Conservation (phyloP, 2,797 vertebrate species). For the Etheostoma perlongum region DNA sequence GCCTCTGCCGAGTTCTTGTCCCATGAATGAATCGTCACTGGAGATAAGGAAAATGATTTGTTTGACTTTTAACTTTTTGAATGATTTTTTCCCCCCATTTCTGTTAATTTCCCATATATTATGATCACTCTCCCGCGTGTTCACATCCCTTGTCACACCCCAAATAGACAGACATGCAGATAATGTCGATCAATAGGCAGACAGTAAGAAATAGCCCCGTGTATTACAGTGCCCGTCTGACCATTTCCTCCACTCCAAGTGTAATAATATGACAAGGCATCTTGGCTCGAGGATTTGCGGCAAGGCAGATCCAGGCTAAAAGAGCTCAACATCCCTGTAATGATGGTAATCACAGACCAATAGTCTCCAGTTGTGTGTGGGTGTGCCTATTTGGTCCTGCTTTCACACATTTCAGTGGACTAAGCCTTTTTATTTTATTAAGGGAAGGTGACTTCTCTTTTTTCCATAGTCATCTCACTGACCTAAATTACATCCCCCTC, state of each 20-base stretch:
- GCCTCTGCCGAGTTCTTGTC: constrained; percentile 3
- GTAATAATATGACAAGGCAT: constrained; percentile 43
- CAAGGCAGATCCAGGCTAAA: constrained; percentile 42
- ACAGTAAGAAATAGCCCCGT: constrained; percentile 21
- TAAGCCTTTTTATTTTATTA: constrained; percentile 9
- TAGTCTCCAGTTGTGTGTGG: constrained; percentile 41
- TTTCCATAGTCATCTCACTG: neutral
- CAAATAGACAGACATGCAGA: neutral
- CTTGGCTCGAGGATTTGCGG: constrained; percentile 21
- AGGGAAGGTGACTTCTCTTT: constrained; percentile 7
- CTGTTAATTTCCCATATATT: constrained; percentile 3
- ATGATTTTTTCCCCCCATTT: neutral
- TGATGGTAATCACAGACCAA: constrained; percentile 47
- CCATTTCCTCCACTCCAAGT: constrained; percentile 27
- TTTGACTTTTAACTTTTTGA: neutral
- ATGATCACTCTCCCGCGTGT: neutral
- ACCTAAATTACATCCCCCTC: neutral
- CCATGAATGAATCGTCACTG: neutral
- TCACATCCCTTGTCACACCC: neutral
- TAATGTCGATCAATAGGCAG: constrained; percentile 15
- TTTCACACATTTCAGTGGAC: neutral
- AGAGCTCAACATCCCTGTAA: constrained; percentile 50
- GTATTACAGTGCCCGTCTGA: constrained; percentile 17
- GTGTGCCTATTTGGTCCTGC: neutral
- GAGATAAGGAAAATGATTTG: constrained; percentile 1